Conservation (phyloP, 2,113 vertebrate species). For the Oenanthe melanoleuca region DNA sequence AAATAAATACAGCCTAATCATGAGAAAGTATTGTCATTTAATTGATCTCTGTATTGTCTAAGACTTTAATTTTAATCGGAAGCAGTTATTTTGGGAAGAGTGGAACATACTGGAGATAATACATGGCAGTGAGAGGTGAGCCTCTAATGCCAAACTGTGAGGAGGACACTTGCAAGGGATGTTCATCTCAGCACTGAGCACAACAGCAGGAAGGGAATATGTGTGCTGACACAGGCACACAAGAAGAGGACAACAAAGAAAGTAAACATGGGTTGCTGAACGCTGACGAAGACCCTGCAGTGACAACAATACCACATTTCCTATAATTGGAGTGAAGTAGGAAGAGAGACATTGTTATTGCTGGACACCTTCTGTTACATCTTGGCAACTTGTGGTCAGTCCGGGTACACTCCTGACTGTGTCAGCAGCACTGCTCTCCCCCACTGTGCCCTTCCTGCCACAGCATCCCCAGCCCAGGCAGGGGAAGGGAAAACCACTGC, state of each 20-base stretch:
- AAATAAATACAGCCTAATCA: constrained; percentile 23
- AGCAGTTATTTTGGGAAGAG: background rate
- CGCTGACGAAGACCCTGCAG: no score
- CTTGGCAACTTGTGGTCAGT: background rate
- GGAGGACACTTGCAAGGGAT: background rate
- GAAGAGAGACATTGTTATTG: constrained; percentile 10
- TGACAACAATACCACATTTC: background rate
- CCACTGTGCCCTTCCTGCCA: background rate
- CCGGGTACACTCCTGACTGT: background rate
- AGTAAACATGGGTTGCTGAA: no score
- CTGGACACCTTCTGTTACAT: background rate
- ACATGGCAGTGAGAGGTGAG: background rate
- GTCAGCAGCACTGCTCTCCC: background rate
- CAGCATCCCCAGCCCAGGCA: background rate
- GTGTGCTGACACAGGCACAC: constrained; percentile 32
- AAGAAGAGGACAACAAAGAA: background rate
- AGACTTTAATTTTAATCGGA: constrained; percentile 19
- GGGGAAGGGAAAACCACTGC: background rate
- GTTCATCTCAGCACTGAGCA: background rate
- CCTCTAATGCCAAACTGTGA: background rate
- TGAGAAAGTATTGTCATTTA: background rate
- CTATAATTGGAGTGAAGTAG: constrained; percentile 13
- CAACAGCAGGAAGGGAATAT: background rate
- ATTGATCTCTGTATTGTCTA: background rate
- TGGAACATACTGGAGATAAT: background rate